Percentiles rank a stretch among this genome's conserved stretches.
phyloP scores from a whole-genome alignment of 2,797 vertebrate genomes.

The Champsocephalus esox region DNA sequence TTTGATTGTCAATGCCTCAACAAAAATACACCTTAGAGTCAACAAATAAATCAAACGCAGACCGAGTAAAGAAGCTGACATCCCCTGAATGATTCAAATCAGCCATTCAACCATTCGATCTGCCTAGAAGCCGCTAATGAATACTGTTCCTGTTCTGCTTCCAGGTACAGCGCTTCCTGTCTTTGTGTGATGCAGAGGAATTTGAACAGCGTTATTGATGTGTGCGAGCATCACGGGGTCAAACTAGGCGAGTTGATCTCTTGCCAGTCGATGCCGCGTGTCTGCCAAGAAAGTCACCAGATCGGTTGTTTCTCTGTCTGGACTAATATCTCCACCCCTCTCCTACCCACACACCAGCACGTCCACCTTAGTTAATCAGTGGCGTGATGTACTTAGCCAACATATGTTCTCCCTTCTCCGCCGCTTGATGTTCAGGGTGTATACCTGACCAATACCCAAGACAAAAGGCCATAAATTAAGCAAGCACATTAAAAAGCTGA shows the following conservation, averaged over 20 bases:
- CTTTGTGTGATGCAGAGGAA: slow-evolving; percentile 49
- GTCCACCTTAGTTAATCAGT: slow-evolving; percentile 69
- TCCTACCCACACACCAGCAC: slow-evolving; percentile 15
- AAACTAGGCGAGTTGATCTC: slow-evolving; percentile 70
- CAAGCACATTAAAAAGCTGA: slow-evolving; percentile 56
- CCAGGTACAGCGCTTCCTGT: slow-evolving; percentile 57
- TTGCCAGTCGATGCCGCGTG: slow-evolving; percentile 70
- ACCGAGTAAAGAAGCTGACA: slow-evolving; percentile 9
- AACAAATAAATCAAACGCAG: slow-evolving; percentile 33
- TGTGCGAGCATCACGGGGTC: slow-evolving; percentile 58
- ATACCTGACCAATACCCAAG: slow-evolving; percentile 52
- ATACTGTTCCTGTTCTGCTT: slow-evolving; percentile 45
- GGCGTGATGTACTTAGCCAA: slow-evolving; percentile 36
- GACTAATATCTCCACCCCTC: slow-evolving; percentile 31
- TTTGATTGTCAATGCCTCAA: slow-evolving; percentile 10
- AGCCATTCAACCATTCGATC: slow-evolving; percentile 17
- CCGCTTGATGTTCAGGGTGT: slow-evolving; percentile 26
- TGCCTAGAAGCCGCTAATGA: slow-evolving; percentile 24
- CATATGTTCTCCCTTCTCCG: slow-evolving; percentile 47
- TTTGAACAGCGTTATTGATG: slow-evolving; percentile 58
- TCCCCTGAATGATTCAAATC: slow-evolving; percentile 17
- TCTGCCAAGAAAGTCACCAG: slow-evolving; percentile 78
- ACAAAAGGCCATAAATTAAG: slow-evolving; percentile 62
- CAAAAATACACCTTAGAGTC: slow-evolving; percentile 8
- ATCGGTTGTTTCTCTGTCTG: slow-evolving; percentile 60